These are phyloP conservation scores for Manduca sexta DNA, from an alignment of 1,140 invertebrate species.

Conservation along the genomic window DNA sequence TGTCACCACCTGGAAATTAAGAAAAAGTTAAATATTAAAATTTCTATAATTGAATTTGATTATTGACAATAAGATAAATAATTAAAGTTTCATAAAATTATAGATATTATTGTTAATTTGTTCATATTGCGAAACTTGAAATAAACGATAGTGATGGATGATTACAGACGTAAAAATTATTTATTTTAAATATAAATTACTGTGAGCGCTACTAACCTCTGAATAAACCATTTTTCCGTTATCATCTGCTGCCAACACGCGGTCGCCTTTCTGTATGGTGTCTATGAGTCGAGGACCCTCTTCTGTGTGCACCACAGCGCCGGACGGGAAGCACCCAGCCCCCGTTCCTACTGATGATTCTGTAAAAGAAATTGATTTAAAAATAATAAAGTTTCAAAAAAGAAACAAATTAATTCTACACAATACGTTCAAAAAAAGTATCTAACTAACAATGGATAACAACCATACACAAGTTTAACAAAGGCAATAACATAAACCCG, in stretches of 20 bases:
- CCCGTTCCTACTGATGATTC: conserved; percentile 85
- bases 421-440: not conserved
- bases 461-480: conserved; percentile 1
- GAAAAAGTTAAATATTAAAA: conserved; percentile 1
- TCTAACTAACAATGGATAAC: not conserved
- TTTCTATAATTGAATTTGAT: no score
- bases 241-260: conserved; percentile 83
- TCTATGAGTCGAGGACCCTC: conserved; percentile 73
- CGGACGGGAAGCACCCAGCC: conserved; percentile 84
- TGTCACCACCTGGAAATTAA: conserved; percentile 68
- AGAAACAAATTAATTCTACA: not conserved
- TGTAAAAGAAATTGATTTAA: conserved; percentile 62
- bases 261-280: conserved; percentile 84
- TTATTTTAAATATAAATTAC: no score
- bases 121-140: no score
- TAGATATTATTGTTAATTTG: no score
- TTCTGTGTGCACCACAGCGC: conserved; percentile 75
- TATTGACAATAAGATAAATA: no score
- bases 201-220: conserved; percentile 77
- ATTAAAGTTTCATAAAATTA: no score
- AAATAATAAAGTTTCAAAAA: no score
- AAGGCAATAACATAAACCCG: conserved; percentile 46
- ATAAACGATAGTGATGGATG: no score
- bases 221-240: conserved; percentile 83
- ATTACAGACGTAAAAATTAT: no score